phyloP scores from a whole-genome alignment of 2,888 invertebrate genomes.

The Sphaerophoria taeniata region DNA sequence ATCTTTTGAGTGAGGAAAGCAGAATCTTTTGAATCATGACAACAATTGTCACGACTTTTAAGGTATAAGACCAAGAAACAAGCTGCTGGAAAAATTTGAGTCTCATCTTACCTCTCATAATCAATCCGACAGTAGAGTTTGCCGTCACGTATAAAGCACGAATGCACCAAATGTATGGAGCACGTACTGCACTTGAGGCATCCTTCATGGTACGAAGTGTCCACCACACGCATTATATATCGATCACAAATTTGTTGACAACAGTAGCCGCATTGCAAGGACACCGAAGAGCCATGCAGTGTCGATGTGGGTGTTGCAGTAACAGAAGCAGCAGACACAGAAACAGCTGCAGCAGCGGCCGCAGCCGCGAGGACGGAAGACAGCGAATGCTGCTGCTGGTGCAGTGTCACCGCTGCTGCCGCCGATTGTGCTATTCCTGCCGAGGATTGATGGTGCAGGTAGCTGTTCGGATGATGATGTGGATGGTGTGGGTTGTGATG shows the following conservation, averaged over 20 bases:
- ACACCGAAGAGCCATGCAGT: conserved; percentile 54
- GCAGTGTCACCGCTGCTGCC: conserved; percentile 25
- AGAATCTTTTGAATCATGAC: neutral
- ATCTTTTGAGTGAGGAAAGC: neutral
- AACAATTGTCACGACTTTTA: neutral
- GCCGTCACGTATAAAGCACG: conserved; percentile 90
- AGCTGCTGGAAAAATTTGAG: too few species aligned
- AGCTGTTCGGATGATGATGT: conserved; percentile 12
- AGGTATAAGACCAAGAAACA: too few species aligned
- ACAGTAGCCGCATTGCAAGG: conserved; percentile 86
- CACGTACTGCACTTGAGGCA: conserved; percentile 91
- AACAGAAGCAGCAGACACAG: conserved; percentile 57
- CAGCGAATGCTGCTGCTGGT: conserved; percentile 65
- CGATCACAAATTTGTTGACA: conserved; percentile 89
- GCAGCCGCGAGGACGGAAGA: conserved; percentile 70
- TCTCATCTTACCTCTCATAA: conserved; percentile 88
- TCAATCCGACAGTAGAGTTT: conserved; percentile 91
- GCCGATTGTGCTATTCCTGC: neutral
- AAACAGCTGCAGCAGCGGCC: conserved; percentile 60
- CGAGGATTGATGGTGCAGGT: conserved; percentile 54
- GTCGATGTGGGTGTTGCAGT: conserved; percentile 61
- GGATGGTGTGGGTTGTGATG: conserved; percentile 54
- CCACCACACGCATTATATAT: conserved; percentile 89
- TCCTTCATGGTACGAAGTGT: conserved; percentile 89
- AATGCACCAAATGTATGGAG: conserved; percentile 87